Percentiles rank a stretch among this genome's conserved stretches.
These are phyloP conservation scores for Stictocephala bisonia DNA, from an alignment of 2,888 invertebrate genomes.

Conservation along the genomic window DNA sequence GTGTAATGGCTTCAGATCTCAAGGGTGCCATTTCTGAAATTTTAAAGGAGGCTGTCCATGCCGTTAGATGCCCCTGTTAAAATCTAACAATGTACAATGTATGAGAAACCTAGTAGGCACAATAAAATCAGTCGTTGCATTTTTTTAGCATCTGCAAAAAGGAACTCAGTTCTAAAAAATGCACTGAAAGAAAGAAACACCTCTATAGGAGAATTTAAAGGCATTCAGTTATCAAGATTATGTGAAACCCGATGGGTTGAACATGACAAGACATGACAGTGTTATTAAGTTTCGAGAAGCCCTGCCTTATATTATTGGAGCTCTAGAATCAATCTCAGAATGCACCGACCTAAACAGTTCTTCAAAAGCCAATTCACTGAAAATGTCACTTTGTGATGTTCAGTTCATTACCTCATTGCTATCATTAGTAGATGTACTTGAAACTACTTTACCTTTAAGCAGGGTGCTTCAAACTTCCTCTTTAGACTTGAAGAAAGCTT, in stretches of 20 bases:
- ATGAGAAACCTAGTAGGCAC: constrained; percentile 26
- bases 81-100: constrained; percentile 7
- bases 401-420: constrained; percentile 34
- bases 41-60: constrained; percentile 2
- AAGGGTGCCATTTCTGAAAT: constrained; percentile 16
- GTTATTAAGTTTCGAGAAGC: constrained; percentile 43
- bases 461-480: constrained; percentile 47
- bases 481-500: constrained; percentile 58
- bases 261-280: constrained; percentile 48
- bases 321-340: constrained; percentile 44
- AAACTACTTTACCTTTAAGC: not conserved
- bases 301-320: constrained; percentile 43
- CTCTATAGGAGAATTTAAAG: constrained; percentile 25
- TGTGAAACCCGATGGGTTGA: constrained; percentile 55
- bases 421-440: not conserved
- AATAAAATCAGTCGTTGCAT: constrained; percentile 10
- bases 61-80: constrained; percentile 12
- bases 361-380: constrained; percentile 37
- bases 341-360: constrained; percentile 33
- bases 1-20: constrained; percentile 26
- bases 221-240: constrained; percentile 43
- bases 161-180: constrained; percentile 1
- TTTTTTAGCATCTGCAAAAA: constrained; percentile 22
- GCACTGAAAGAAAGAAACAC: constrained; percentile 46
- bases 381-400: constrained; percentile 12